These are phyloP conservation scores for Hippasteria phrygiana DNA, from an alignment of 53 echinoderm and acorn worm genomes.

Conservation along the genomic window DNA sequence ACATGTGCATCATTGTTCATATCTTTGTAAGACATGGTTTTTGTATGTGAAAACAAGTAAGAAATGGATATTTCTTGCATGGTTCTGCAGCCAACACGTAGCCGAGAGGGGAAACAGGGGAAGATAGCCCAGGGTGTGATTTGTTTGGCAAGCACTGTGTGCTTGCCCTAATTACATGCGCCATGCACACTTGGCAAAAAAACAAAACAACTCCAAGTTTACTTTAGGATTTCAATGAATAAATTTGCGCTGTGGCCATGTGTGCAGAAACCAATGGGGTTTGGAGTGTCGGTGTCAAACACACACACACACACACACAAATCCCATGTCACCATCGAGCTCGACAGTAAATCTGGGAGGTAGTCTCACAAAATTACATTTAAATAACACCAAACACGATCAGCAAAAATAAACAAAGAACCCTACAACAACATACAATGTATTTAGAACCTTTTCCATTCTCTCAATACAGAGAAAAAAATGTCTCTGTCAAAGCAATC, in stretches of 20 bases:
- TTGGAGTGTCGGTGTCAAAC: neutral
- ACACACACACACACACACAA: too few relatives aligned
- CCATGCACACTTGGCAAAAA: neutral
- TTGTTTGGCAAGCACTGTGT: neutral
- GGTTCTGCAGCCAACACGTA: too few relatives aligned
- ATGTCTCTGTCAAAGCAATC: too few relatives aligned
- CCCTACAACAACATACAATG: too few relatives aligned
- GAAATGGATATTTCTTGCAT: too few relatives aligned
- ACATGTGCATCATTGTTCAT: too few relatives aligned
- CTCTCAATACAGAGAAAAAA: too few relatives aligned
- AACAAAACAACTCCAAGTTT: constrained; percentile 7
- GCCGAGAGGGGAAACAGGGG: neutral
- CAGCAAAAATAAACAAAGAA: neutral
- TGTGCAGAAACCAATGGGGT: neutral
- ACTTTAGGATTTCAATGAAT: constrained; percentile 48
- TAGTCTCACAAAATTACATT: neutral
- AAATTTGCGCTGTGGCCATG: neutral
- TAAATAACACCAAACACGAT: neutral
- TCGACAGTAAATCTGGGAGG: neutral
- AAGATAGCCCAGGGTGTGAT: neutral
- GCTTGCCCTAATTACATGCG: constrained; percentile 50
- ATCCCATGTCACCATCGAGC: neutral
- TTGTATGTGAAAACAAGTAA: too few relatives aligned
- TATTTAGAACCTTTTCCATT: too few relatives aligned
- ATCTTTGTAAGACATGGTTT: too few relatives aligned